Percentiles rank a stretch among this genome's conserved stretches.
These are phyloP conservation scores for Chelon auratus DNA, from an alignment of 2,797 vertebrate genomes.

Conservation along the genomic window DNA sequence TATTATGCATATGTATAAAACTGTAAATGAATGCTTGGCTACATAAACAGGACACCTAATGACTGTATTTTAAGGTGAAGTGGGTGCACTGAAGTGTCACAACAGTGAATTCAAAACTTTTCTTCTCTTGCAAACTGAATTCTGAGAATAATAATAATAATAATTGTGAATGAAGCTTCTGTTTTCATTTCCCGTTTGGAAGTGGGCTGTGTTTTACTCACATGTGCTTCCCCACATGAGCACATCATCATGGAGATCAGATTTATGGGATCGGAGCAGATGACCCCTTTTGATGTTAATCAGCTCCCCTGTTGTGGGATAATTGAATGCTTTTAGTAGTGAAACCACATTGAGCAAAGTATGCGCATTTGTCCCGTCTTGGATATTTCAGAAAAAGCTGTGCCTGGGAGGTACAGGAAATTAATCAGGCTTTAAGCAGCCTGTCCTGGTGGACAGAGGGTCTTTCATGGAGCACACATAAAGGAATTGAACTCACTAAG, in stretches of 20 bases:
- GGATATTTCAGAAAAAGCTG: constrained; percentile 2
- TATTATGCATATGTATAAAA: not conserved
- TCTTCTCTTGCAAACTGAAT: not conserved
- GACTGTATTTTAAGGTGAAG: not conserved
- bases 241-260: constrained; percentile 1
- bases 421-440: constrained; percentile 11
- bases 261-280: constrained; percentile 35
- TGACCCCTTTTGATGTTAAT: constrained; percentile 48
- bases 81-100: not conserved
- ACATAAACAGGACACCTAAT: not conserved
- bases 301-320: constrained; percentile 8
- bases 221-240: constrained; percentile 26
- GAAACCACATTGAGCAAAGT: constrained; percentile 32
- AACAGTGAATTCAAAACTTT: not conserved
- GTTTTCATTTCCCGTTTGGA: constrained; percentile 25
- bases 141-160: not conserved
- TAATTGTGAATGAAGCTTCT: not conserved
- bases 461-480: not conserved
- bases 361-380: constrained; percentile 17
- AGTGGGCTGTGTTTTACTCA: not conserved
- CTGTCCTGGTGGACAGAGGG: not conserved
- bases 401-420: not conserved
- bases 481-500: constrained; percentile 14
- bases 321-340: constrained; percentile 25
- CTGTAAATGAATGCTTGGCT: not conserved